These are phyloP conservation scores for Poeciliopsis paucimaculata DNA, from an alignment of 2,797 vertebrate genomes.

Conservation along the genomic window DNA sequence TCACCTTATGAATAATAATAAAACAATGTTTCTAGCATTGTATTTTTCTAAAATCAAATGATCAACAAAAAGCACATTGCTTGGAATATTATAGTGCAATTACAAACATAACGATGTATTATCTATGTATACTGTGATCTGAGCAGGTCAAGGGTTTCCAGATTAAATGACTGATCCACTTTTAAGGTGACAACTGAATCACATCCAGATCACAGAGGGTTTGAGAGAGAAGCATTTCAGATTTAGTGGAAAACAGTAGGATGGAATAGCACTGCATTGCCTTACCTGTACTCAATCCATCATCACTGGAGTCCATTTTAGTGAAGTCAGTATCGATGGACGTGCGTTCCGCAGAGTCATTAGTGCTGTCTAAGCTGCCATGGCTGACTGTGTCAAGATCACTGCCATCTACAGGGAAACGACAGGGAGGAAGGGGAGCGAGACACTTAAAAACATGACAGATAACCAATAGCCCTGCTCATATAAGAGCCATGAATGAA, in stretches of 20 bases:
- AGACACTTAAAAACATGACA: constrained; percentile 26
- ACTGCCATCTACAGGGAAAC: constrained; percentile 82
- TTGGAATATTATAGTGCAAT: not conserved
- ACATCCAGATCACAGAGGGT: constrained; percentile 16
- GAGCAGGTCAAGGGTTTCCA: constrained; percentile 1
- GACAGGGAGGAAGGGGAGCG: constrained; percentile 12
- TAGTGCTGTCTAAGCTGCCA: constrained; percentile 88
- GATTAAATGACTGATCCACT: not conserved
- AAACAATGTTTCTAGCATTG: not conserved
- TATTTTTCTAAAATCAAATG: not conserved
- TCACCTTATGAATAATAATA: not conserved
- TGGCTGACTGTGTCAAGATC: constrained; percentile 90
- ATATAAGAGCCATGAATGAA: constrained; percentile 1
- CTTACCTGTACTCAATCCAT: constrained; percentile 87
- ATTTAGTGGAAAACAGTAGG: constrained; percentile 26
- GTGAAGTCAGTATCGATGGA: constrained; percentile 87
- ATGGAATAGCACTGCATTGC: not conserved
- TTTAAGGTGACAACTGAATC: constrained; percentile 8
- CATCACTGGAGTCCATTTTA: constrained; percentile 88
- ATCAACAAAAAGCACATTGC: not conserved
- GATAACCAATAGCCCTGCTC: constrained; percentile 4
- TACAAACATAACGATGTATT: not conserved
- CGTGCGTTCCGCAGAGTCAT: constrained; percentile 85
- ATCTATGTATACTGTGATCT: not conserved
- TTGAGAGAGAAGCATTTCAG: constrained; percentile 14